phyloP scores from a whole-genome alignment of 2,888 invertebrate genomes.

The Apamea sordens region DNA sequence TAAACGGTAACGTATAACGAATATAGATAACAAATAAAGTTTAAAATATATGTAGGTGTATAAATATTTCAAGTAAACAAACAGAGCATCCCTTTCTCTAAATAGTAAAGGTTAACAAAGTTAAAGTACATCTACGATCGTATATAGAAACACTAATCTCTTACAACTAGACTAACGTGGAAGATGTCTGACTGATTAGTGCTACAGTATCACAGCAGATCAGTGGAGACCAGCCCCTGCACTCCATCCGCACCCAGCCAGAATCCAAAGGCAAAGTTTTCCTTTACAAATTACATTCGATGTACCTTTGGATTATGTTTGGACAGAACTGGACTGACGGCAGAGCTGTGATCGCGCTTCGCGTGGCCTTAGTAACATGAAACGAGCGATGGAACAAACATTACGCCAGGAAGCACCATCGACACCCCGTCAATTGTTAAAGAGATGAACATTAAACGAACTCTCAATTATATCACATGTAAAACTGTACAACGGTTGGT shows the following conservation, averaged over 20 bases:
- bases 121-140: slow-evolving; percentile 83
- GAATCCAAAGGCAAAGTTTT: slow-evolving; percentile 59
- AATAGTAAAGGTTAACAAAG: slow-evolving; percentile 88
- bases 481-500: slow-evolving; percentile 37
- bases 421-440: slow-evolving; percentile 60
- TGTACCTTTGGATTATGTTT: slow-evolving; percentile 63
- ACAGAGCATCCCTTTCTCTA: slow-evolving; percentile 85
- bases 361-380: slow-evolving; percentile 68
- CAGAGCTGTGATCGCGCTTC: slow-evolving; percentile 67
- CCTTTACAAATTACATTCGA: slow-evolving; percentile 28
- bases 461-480: slow-evolving; percentile 47
- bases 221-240: slow-evolving; percentile 82
- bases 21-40: slow-evolving; percentile 85
- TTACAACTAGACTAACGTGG: slow-evolving; percentile 88
- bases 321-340: slow-evolving; percentile 62
- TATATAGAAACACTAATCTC: slow-evolving; percentile 88
- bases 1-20: slow-evolving; percentile 85
- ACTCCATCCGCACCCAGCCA: slow-evolving; percentile 70
- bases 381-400: slow-evolving; percentile 68
- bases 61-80: slow-evolving; percentile 86
- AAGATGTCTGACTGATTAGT: slow-evolving; percentile 87
- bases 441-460: slow-evolving; percentile 61
- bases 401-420: slow-evolving; percentile 57
- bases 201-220: slow-evolving; percentile 89
- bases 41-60: slow-evolving; percentile 80